These are phyloP conservation scores for Campodea augens DNA, from an alignment of 1,140 invertebrate genomes.

Conservation along the genomic window DNA sequence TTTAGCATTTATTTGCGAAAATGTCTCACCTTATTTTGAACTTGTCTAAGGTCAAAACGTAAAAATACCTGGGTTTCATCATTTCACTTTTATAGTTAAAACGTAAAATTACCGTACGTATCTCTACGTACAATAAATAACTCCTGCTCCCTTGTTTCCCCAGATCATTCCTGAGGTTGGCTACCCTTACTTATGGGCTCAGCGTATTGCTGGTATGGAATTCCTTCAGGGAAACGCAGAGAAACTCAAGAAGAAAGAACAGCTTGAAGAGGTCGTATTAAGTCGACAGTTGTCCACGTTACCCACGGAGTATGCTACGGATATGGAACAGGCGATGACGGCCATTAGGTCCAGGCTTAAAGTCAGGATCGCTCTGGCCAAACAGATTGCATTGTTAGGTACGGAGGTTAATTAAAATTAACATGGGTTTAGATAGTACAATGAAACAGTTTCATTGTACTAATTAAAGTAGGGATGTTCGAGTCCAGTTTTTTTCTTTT, in stretches of 20 bases:
- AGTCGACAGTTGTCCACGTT: background rate
- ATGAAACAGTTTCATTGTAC: no score
- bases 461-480: no score
- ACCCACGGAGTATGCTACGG: background rate
- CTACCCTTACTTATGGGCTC: conserved; percentile 73
- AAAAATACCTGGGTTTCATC: no score
- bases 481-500: no score
- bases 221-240: conserved; percentile 30
- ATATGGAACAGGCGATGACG: conserved; percentile 41
- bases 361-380: conserved; percentile 48
- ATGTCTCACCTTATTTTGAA: no score
- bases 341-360: conserved; percentile 47
- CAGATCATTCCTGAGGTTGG: conserved; percentile 36
- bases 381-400: conserved; percentile 57
- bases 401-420: no score
- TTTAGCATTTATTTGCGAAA: no score
- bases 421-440: no score
- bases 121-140: no score
- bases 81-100: no score
- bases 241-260: conserved; percentile 7
- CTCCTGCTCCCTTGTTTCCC: conserved; percentile 35
- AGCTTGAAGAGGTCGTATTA: background rate
- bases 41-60: no score
- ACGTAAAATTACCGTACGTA: no score
- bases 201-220: conserved; percentile 65